phyloP scores from a whole-genome alignment of 2,113 vertebrate species.

The Naja naja region DNA sequence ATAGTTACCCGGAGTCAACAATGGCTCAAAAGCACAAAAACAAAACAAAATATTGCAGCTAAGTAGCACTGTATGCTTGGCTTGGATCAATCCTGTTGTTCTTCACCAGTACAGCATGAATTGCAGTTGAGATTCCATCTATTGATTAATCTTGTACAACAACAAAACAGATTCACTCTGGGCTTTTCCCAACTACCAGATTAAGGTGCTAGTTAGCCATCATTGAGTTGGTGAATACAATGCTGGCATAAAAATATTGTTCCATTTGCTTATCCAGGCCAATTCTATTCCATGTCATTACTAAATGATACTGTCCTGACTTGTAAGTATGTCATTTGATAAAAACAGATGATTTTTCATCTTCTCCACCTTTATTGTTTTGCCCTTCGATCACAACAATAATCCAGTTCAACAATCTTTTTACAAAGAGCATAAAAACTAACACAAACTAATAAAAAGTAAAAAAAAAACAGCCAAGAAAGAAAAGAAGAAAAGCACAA shows the following conservation, averaged over 20 bases:
- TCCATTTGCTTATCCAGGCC: neutral
- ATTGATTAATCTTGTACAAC: neutral
- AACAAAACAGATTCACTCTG: neutral
- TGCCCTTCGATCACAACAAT: neutral
- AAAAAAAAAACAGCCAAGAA: too few species aligned
- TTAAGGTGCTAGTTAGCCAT: neutral
- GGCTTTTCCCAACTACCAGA: neutral
- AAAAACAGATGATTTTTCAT: neutral
- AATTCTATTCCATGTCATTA: neutral
- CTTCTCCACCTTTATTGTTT: neutral
- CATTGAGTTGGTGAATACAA: neutral
- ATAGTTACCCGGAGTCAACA: neutral
- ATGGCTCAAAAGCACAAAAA: neutral
- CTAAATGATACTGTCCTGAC: neutral
- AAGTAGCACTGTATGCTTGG: neutral
- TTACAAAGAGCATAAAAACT: too few species aligned
- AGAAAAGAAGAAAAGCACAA: too few species aligned
- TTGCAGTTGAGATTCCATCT: neutral
- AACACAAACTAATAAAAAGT: too few species aligned
- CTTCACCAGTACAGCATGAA: neutral
- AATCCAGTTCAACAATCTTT: neutral
- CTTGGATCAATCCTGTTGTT: neutral
- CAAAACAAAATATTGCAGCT: neutral
- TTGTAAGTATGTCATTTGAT: neutral
- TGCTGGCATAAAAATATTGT: neutral